phyloP scores from a whole-genome alignment of 2,113 vertebrate genomes.

The Cyprinodon brontotheroides region DNA sequence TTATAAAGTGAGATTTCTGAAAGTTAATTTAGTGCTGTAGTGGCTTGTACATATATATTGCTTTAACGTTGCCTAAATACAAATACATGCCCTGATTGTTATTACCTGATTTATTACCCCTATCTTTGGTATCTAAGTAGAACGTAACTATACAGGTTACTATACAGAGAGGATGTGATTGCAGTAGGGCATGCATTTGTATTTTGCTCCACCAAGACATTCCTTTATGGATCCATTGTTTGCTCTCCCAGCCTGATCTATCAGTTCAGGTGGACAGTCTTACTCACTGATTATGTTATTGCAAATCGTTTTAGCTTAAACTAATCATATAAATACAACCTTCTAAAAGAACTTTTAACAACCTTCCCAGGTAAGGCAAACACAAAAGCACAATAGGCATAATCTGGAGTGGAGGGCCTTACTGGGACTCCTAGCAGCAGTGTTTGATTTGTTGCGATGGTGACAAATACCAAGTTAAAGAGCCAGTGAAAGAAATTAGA shows the following conservation, averaged over 20 bases:
- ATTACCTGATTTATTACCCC: constrained; percentile 27
- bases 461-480: constrained; percentile 51
- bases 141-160: constrained; percentile 16
- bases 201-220: no score
- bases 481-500: constrained; percentile 39
- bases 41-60: no score
- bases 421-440: constrained; percentile 30
- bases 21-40: no score
- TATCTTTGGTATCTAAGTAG: constrained; percentile 4
- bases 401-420: constrained; percentile 23
- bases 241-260: neutral
- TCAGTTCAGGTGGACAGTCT: neutral
- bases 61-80: no score
- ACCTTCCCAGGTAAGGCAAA: constrained; percentile 10
- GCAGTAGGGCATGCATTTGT: no score
- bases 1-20: no score
- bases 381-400: constrained; percentile 10
- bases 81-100: no score
- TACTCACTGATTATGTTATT: neutral
- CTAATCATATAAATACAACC: constrained; percentile 1
- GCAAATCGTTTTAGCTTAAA: neutral
- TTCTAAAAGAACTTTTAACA: neutral
- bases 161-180: neutral
- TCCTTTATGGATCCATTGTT: no score
- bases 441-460: constrained; percentile 64